phyloP scores from a whole-genome alignment of 2,888 invertebrate species.

The Eulithis testata region DNA sequence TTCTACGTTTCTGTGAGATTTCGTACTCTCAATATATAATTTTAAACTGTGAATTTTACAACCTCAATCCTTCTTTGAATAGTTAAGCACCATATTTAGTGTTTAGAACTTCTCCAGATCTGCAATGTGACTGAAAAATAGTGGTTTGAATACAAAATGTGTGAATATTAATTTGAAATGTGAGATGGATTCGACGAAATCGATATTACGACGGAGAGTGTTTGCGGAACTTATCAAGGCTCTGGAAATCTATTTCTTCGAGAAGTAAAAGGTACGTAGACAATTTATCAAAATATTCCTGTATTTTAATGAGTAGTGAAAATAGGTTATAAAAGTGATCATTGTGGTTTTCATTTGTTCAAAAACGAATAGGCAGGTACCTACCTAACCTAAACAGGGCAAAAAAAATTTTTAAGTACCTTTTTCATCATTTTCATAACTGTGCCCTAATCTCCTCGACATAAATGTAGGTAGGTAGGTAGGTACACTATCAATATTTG shows the following conservation, averaged over 20 bases:
- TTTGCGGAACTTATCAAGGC: conserved; percentile 45
- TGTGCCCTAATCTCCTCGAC: no score
- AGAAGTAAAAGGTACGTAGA: background rate
- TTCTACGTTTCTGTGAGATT: conserved; percentile 25
- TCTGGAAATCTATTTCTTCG: background rate
- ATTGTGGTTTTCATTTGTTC: no score
- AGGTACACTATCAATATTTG: no score
- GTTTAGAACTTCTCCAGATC: background rate
- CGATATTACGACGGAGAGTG: conserved; percentile 35
- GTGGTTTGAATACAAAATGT: background rate
- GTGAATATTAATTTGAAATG: conserved; percentile 9
- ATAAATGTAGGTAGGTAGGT: no score
- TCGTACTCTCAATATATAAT: conserved; percentile 1
- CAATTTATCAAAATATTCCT: no score
- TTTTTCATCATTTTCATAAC: no score
- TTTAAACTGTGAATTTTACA: conserved; percentile 1
- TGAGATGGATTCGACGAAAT: conserved; percentile 32
- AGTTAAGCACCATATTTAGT: background rate
- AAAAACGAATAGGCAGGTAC: no score
- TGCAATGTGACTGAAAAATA: conserved; percentile 15
- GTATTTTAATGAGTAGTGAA: no score
- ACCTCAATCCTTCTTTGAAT: background rate
- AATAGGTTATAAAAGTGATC: background rate
- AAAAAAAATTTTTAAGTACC: no score
- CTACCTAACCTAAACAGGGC: no score